Conservation (phyloP, 2,797 vertebrate genomes). For the Podarcis siculus region DNA sequence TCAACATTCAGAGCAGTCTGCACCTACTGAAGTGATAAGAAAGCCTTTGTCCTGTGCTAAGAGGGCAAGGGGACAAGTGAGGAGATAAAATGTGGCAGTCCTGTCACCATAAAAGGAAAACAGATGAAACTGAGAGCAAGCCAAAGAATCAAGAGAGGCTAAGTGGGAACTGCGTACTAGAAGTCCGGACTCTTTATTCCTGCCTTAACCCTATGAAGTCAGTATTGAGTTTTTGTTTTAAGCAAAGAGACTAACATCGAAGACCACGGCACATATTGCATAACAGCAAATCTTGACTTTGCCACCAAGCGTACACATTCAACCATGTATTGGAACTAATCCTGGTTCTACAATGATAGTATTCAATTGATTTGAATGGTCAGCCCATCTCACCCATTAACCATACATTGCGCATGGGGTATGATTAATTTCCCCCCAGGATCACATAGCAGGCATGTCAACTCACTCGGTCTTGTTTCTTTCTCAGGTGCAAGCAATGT, state of each 20-base stretch:
- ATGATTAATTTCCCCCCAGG: neutral
- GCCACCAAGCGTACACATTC: neutral
- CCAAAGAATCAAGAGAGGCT: conserved; percentile 52
- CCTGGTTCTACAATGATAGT: neutral
- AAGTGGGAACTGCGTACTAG: conserved; percentile 61
- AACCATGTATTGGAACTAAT: neutral
- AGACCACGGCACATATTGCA: neutral
- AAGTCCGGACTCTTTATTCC: conserved; percentile 31
- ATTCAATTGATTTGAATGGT: neutral
- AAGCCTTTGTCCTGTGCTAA: neutral
- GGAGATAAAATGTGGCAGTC: neutral
- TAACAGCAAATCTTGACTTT: neutral
- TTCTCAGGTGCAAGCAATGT: neutral
- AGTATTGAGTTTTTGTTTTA: neutral
- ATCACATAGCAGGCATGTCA: neutral
- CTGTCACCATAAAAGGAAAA: conserved; percentile 45
- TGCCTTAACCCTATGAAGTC: conserved; percentile 46
- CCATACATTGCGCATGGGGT: neutral
- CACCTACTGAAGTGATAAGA: neutral
- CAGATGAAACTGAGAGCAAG: conserved; percentile 63
- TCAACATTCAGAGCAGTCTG: neutral
- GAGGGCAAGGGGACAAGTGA: neutral
- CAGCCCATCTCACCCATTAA: neutral
- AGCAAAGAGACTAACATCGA: neutral
- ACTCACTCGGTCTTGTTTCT: neutral